Percentiles rank a stretch among this genome's conserved stretches.
These are phyloP conservation scores for Drosophila colorata DNA, from an alignment of 2,888 invertebrate genomes.

Conservation along the genomic window DNA sequence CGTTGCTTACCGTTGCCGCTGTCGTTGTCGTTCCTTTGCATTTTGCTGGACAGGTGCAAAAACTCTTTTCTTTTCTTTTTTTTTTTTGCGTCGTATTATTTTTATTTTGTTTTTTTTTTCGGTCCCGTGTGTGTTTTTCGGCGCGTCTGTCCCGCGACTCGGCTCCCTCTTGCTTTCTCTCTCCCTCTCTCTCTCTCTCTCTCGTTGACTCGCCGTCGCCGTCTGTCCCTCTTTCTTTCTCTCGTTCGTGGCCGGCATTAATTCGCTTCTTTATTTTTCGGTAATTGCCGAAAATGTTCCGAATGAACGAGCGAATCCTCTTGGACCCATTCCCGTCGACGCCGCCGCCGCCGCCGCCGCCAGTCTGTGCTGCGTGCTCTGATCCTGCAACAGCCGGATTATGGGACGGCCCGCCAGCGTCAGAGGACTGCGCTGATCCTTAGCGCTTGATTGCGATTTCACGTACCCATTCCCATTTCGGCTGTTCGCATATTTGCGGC, in stretches of 20 bases:
- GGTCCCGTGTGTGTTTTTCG: constrained; percentile 10
- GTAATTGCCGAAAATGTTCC: constrained; percentile 76
- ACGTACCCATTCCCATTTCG: constrained; percentile 50
- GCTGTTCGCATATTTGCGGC: constrained; percentile 50
- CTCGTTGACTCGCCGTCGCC: neutral
- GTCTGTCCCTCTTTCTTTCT: neutral
- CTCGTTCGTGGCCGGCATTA: constrained; percentile 41
- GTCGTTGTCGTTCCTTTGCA: constrained; percentile 22
- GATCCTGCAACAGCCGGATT: constrained; percentile 74
- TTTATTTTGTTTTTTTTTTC: neutral
- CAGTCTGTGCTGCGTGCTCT: constrained; percentile 54
- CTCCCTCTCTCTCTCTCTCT: neutral
- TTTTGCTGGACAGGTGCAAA: constrained; percentile 60
- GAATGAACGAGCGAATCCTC: constrained; percentile 75
- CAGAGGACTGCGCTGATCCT: constrained; percentile 59
- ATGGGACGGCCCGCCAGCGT: constrained; percentile 34
- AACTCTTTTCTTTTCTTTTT: constrained; percentile 32
- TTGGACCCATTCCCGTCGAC: constrained; percentile 5
- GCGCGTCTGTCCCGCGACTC: constrained; percentile 6
- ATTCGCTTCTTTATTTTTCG: constrained; percentile 72
- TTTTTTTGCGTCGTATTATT: neutral
- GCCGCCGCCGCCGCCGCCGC: constrained; percentile 5
- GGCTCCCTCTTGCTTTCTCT: constrained; percentile 3
- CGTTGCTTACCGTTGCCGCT: constrained; percentile 13
- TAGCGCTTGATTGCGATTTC: constrained; percentile 73